Evolutionary conservation across 2,888 invertebrate species (phyloP).

Genomic region (Eristalinus aeneus): DNA sequence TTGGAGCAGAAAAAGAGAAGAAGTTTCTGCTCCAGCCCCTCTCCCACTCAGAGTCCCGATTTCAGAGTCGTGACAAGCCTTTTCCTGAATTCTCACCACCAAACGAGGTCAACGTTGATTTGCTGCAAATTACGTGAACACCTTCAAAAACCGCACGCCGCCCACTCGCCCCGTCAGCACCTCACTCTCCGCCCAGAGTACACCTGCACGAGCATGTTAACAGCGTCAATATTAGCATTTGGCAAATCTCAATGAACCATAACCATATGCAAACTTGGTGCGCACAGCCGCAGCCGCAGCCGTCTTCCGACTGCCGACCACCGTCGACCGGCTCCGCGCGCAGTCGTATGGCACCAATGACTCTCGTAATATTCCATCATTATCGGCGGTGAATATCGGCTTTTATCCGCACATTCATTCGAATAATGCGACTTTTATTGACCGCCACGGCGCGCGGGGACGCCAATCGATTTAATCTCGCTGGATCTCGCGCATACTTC

Average conservation of each 20-base stretch:
- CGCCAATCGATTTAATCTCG: background rate
- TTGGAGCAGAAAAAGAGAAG: background rate
- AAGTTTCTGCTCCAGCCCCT: background rate
- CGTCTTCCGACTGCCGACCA: slow-evolving; percentile 23
- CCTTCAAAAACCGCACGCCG: background rate
- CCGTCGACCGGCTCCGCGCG: background rate
- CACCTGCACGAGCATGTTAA: slow-evolving; percentile 29
- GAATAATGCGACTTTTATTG: slow-evolving; percentile 63
- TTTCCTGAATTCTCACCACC: background rate
- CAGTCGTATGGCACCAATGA: slow-evolving; percentile 37
- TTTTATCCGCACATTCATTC: slow-evolving; percentile 52
- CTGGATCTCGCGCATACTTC: background rate
- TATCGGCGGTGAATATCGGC: slow-evolving; percentile 48
- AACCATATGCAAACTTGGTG: slow-evolving; percentile 35
- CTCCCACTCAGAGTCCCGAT: background rate
- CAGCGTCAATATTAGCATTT: slow-evolving; percentile 41
- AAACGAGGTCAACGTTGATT: background rate
- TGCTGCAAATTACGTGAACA: background rate
- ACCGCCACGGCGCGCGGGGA: slow-evolving; percentile 13
- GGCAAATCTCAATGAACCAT: slow-evolving; percentile 49
- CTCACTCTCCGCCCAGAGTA: background rate
- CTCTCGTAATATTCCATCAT: slow-evolving; percentile 37
- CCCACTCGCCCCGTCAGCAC: background rate
- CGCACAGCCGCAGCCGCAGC: slow-evolving; percentile 6
- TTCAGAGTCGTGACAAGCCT: background rate